phyloP scores from a whole-genome alignment of 2,113 vertebrate genomes.

The Pleuronectes platessa region DNA sequence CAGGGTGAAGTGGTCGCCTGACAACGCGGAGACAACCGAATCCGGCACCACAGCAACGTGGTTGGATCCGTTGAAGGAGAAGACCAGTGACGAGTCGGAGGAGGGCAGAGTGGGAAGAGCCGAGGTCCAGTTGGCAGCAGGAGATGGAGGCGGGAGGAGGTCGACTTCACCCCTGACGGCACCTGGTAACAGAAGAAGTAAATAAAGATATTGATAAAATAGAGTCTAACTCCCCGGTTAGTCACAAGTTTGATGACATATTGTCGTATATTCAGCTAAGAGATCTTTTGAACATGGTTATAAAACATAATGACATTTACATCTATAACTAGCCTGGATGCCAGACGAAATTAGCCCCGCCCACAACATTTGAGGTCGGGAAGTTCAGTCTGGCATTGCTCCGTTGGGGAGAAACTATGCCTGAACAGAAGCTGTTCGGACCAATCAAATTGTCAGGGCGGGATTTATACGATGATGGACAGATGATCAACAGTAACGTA shows the following conservation, averaged over 20 bases:
- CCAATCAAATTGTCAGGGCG: no score
- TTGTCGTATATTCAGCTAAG: no score
- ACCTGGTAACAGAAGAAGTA: constrained; percentile 76
- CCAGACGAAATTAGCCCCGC: no score
- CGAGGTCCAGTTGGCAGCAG: constrained; percentile 92
- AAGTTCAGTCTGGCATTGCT: no score
- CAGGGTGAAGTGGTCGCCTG: constrained; percentile 93
- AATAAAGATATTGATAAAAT: background rate
- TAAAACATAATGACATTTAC: no score
- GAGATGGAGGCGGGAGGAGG: constrained; percentile 91
- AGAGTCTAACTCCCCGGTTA: background rate
- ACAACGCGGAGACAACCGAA: constrained; percentile 75
- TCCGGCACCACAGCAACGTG: constrained; percentile 93
- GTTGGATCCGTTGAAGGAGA: constrained; percentile 94
- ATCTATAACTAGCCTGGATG: no score
- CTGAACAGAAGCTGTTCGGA: no score
- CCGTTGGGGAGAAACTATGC: no score
- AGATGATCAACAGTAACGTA: no score
- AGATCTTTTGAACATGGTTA: no score
- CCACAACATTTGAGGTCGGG: no score
- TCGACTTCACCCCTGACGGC: constrained; percentile 95
- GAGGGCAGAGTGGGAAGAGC: constrained; percentile 94
- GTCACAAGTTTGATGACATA: background rate
- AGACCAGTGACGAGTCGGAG: constrained; percentile 96
- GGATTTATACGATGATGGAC: no score